Conservation (phyloP, 2,113 vertebrate species). For the Puffinus mauretanicus region DNA sequence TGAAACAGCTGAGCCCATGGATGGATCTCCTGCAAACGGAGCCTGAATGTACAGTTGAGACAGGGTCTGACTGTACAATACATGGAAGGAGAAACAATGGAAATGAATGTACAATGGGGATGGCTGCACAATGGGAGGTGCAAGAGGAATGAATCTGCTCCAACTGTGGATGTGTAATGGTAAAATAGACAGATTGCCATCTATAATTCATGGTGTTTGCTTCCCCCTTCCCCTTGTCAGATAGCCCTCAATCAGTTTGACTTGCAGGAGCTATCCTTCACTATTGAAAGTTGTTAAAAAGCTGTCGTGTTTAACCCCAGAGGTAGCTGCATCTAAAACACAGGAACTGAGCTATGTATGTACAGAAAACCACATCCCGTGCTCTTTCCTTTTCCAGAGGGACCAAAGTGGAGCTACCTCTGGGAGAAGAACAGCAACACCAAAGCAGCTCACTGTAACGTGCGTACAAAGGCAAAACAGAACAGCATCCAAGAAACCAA, state of each 20-base stretch:
- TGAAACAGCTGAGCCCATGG: slow-evolving; percentile 67
- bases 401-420: not conserved
- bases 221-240: slow-evolving; percentile 36
- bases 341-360: not conserved
- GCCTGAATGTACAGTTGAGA: slow-evolving; percentile 32
- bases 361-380: not conserved
- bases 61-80: slow-evolving; percentile 44
- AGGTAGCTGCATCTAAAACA: slow-evolving; percentile 9
- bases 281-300: slow-evolving; percentile 7
- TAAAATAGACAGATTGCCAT: slow-evolving; percentile 47
- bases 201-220: slow-evolving; percentile 55
- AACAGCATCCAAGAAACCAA: not conserved
- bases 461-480: not conserved
- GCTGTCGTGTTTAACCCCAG: not conserved
- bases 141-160: slow-evolving; percentile 36
- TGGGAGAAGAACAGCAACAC: not conserved
- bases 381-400: not conserved
- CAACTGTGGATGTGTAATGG: not conserved
- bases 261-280: slow-evolving; percentile 25
- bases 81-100: slow-evolving; percentile 27
- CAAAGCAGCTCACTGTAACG: not conserved
- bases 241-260: slow-evolving; percentile 56
- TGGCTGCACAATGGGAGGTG: not conserved
- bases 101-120: slow-evolving; percentile 13
- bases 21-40: slow-evolving; percentile 43